Base-by-base conservation (phyloP, 92 coral and sea anemone species). In the Palythoa grandis region DNA sequence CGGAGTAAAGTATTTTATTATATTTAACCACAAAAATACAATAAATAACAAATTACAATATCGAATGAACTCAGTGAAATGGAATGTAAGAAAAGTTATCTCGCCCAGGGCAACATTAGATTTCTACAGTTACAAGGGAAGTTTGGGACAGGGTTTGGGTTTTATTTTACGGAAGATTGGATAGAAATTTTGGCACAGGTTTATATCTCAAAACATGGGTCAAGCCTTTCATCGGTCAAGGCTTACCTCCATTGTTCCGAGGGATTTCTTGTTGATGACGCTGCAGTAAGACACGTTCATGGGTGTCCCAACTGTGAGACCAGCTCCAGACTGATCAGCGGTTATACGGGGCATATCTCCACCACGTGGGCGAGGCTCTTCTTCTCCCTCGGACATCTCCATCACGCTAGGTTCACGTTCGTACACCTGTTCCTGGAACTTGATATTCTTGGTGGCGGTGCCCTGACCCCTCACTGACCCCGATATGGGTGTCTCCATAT, bases 401-500 rank as follows among this genome's bases (percentile, higher is more conserved):
- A 66, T 66, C 47, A 24, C 85, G 40, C 61, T 80, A 0, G 72
- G 72, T 25, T 80, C 85, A 23, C 37, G 40, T 63, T 79, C 74
- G 14, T 24, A 11, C 22, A 80, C 85, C 16, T 40, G 85, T 7
- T 80, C 85, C 3, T 24, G 58, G 47, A 80, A 80, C 85, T 80
- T 80, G 38, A 80, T 80, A 19, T 40, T 80, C 74, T 80, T 80
- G 12, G 74, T 80, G 39, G 50, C 40, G 11, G n/a, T 66, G n/a
- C 50, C 48, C 22, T n/a, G 7, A 43, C 50, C 72, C 17, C 24
- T 66, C 73, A 53, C 16, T n/a, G 74, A 47, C 20, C 74, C 85
- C 48, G 85, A 65, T 22, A 80, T 52, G 60, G 85, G 85, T 66
- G 85, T 80, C 61, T 80, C 85, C 57, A 80, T 22, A 22, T 22